Percentiles rank a stretch among this genome's conserved stretches.
These are phyloP conservation scores for Sebastes iracundus DNA, from an alignment of 2,797 vertebrate species.

Conservation along the genomic window DNA sequence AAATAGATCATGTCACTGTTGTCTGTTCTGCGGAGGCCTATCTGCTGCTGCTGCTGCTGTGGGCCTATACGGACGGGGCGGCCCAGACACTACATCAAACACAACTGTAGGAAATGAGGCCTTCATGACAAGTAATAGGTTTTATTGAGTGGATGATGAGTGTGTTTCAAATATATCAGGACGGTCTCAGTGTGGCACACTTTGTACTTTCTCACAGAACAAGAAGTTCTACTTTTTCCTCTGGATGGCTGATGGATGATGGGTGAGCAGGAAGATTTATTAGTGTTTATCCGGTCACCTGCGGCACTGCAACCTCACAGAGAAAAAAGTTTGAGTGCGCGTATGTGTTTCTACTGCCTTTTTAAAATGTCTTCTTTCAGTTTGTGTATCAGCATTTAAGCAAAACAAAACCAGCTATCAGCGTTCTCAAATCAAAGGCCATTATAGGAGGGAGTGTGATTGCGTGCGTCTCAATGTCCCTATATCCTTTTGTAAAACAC, in stretches of 20 bases:
- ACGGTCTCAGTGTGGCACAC: slow-evolving; percentile 43
- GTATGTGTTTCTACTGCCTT: background rate
- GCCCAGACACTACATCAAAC: slow-evolving; percentile 64
- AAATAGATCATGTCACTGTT: slow-evolving; percentile 82
- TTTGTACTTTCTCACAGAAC: slow-evolving; percentile 3
- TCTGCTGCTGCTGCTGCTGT: slow-evolving; percentile 59
- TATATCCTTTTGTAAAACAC: slow-evolving; percentile 63
- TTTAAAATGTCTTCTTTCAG: background rate
- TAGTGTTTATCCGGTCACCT: slow-evolving; percentile 64
- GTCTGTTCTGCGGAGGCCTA: slow-evolving; percentile 60
- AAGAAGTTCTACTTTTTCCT: slow-evolving; percentile 24
- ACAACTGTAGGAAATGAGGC: slow-evolving; percentile 76
- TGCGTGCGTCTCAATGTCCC: slow-evolving; percentile 41
- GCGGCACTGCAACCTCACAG: slow-evolving; percentile 52
- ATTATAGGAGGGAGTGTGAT: slow-evolving; percentile 29
- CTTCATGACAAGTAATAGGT: slow-evolving; percentile 73
- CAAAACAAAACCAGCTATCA: slow-evolving; percentile 32
- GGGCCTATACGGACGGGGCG: slow-evolving; percentile 38
- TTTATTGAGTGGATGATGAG: slow-evolving; percentile 69
- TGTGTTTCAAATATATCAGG: slow-evolving; percentile 46
- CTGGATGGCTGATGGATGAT: slow-evolving; percentile 23
- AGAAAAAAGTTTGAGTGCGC: slow-evolving; percentile 18
- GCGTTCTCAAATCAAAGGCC: slow-evolving; percentile 37
- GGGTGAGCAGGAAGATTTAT: slow-evolving; percentile 57
- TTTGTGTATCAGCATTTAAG: slow-evolving; percentile 8